Conservation (phyloP, 2,797 vertebrate species). For the Coregonus ussuriensis region DNA sequence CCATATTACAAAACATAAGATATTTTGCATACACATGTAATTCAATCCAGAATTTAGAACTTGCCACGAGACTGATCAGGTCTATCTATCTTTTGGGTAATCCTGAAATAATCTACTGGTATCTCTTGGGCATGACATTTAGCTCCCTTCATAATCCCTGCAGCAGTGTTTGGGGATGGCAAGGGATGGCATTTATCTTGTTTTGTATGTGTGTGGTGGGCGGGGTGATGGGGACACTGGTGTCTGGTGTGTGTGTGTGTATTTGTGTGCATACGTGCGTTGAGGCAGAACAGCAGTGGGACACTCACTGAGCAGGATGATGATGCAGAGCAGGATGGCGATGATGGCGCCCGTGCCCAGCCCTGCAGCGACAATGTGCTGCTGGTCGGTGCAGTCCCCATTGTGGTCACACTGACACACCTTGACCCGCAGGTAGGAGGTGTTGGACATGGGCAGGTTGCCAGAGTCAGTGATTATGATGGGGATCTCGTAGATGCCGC, state of each 20-base stretch:
- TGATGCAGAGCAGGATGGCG: conserved; percentile 95
- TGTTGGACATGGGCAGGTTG: conserved; percentile 92
- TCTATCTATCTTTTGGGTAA: conserved; percentile 54
- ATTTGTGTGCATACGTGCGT: background rate
- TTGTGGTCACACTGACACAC: conserved; percentile 94
- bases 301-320: conserved; percentile 95
- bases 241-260: background rate
- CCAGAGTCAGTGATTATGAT: conserved; percentile 96
- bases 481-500: conserved; percentile 91
- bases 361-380: conserved; percentile 88
- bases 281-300: conserved; percentile 15
- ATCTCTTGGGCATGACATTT: conserved; percentile 51
- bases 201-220: too few relatives aligned
- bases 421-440: conserved; percentile 91
- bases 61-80: conserved; percentile 46
- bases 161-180: background rate
- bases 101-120: conserved; percentile 64
- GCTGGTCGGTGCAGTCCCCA: conserved; percentile 91
- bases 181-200: too few relatives aligned
- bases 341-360: conserved; percentile 95
- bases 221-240: too few relatives aligned
- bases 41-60: conserved; percentile 53
- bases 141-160: conserved; percentile 58
- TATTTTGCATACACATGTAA: conserved; percentile 58
- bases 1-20: conserved; percentile 53